phyloP scores from a whole-genome alignment of 2,888 invertebrate genomes.

The Scaptomyza cyrtandrae region DNA sequence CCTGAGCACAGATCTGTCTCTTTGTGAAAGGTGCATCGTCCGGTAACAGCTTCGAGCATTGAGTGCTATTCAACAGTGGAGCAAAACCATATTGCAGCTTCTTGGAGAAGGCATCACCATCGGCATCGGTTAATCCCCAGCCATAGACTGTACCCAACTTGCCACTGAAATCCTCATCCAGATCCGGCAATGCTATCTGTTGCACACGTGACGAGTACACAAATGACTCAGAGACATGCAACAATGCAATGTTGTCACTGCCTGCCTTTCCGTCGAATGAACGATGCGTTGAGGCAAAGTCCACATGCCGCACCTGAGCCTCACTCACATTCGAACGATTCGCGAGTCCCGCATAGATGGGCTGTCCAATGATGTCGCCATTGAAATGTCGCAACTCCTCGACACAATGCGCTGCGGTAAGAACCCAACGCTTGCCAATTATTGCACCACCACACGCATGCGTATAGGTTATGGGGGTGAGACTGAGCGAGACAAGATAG shows the following conservation, averaged over 20 bases:
- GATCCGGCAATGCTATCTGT: slow-evolving; percentile 82
- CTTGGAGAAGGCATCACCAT: slow-evolving; percentile 62
- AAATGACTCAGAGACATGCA: slow-evolving; percentile 81
- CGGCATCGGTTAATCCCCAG: slow-evolving; percentile 72
- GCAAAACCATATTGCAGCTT: slow-evolving; percentile 67
- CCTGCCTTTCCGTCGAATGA: slow-evolving; percentile 81
- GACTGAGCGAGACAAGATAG: slow-evolving; percentile 74
- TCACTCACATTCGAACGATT: slow-evolving; percentile 59
- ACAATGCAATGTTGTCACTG: slow-evolving; percentile 86
- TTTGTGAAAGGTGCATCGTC: slow-evolving; percentile 63
- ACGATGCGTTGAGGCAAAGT: slow-evolving; percentile 80
- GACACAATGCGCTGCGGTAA: slow-evolving; percentile 84
- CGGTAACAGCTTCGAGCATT: slow-evolving; percentile 60
- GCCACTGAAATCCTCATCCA: slow-evolving; percentile 60
- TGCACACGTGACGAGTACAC: slow-evolving; percentile 79
- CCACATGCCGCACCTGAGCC: slow-evolving; percentile 79
- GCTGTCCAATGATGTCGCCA: slow-evolving; percentile 60
- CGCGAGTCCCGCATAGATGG: slow-evolving; percentile 74
- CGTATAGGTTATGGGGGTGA: slow-evolving; percentile 61
- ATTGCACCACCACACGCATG: slow-evolving; percentile 85
- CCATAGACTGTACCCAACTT: slow-evolving; percentile 67
- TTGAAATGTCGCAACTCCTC: slow-evolving; percentile 48
- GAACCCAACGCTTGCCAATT: slow-evolving; percentile 82
- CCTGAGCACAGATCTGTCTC: slow-evolving; percentile 65
- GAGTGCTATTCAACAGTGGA: slow-evolving; percentile 47